Percentiles rank a stretch among this genome's conserved stretches.
phyloP scores from a whole-genome alignment of 2,113 vertebrate species.

The Pelecanus crispus region DNA sequence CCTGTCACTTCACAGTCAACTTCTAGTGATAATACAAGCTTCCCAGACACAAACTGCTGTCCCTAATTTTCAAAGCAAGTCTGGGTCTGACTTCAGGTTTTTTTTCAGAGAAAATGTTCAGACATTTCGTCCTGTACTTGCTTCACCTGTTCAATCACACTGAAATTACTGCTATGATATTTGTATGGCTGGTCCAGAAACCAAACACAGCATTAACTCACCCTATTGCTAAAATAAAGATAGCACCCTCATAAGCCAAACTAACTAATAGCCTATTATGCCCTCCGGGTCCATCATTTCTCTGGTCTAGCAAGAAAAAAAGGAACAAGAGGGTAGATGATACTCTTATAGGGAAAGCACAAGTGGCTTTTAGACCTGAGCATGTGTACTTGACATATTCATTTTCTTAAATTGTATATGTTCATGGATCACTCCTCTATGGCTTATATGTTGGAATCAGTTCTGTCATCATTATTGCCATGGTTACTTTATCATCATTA shows the following conservation, averaged over 20 bases:
- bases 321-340: not conserved
- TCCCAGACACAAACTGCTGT: not conserved
- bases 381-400: not conserved
- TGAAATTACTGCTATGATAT: not conserved
- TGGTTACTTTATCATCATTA: constrained; percentile 48
- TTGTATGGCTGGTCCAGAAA: not conserved
- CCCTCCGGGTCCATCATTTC: not conserved
- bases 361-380: not conserved
- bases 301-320: not conserved
- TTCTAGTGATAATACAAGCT: not conserved
- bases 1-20: rapidly evolving
- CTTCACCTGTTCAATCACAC: not conserved
- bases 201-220: not conserved
- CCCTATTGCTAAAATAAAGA: not conserved
- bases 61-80: not conserved
- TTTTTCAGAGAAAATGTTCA: not conserved
- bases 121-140: not conserved
- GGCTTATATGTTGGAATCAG: not conserved
- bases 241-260: not conserved
- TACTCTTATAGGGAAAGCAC: not conserved
- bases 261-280: not conserved
- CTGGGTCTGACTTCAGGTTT: not conserved
- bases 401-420: not conserved
- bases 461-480: constrained; percentile 21
- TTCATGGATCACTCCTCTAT: not conserved